phyloP scores from a whole-genome alignment of 2,888 invertebrate species.

The Biston betularia region DNA sequence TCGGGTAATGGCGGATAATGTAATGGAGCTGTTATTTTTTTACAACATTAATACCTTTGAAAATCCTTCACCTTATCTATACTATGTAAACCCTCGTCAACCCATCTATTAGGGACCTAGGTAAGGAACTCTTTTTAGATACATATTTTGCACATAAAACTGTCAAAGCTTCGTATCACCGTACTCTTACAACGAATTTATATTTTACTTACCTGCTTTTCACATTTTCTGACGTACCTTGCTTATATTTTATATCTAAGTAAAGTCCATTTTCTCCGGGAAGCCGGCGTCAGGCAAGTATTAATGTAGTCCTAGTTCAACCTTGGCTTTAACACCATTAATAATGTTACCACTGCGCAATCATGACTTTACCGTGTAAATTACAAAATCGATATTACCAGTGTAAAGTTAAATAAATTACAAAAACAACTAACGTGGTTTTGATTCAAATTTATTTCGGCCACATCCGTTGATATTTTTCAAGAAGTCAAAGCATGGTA shows the following conservation, averaged over 20 bases:
- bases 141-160: slow-evolving; percentile 25
- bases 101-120: slow-evolving; percentile 5
- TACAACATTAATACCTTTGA: neutral
- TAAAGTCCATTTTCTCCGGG: slow-evolving; percentile 67
- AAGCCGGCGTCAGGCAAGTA: slow-evolving; percentile 59
- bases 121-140: slow-evolving; percentile 12
- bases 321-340: slow-evolving; percentile 70
- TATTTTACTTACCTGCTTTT: slow-evolving; percentile 2
- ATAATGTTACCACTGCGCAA: slow-evolving; percentile 70
- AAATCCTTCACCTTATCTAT: neutral
- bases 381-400: slow-evolving; percentile 73
- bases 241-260: slow-evolving; percentile 61
- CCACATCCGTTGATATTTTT: too few relatives aligned
- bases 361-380: slow-evolving; percentile 70
- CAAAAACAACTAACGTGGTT: too few relatives aligned
- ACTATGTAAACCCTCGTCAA: slow-evolving; percentile 23
- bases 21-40: neutral
- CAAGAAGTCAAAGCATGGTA: too few relatives aligned
- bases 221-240: slow-evolving; percentile 17
- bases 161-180: slow-evolving; percentile 25
- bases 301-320: slow-evolving; percentile 68
- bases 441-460: too few relatives aligned
- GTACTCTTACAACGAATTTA: slow-evolving; percentile 32
- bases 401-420: neutral
- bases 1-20: neutral